phyloP scores from a whole-genome alignment of 2,797 vertebrate genomes.

The Rhinoraja longicauda region DNA sequence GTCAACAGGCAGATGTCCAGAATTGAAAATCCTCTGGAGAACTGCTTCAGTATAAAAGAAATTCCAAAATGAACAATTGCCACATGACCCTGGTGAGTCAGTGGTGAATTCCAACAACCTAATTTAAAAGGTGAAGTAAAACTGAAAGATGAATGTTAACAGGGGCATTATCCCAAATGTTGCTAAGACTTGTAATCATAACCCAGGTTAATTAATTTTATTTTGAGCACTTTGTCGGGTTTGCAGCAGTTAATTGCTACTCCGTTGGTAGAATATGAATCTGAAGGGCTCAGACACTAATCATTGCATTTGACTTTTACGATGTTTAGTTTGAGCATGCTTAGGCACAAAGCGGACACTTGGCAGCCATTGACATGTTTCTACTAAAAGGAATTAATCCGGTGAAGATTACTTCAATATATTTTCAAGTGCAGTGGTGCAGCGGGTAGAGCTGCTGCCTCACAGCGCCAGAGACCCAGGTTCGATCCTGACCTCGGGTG shows the following conservation, averaged over 20 bases:
- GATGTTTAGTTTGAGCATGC: not conserved
- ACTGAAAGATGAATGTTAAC: conserved; percentile 12
- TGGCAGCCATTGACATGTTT: not conserved
- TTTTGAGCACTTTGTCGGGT: not conserved
- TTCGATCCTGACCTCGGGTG: no score
- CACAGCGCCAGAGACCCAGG: no score
- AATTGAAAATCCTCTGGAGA: not conserved
- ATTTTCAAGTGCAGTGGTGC: not conserved
- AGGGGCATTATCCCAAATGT: not conserved
- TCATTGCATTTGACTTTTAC: not conserved
- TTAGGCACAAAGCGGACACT: not conserved
- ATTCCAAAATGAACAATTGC: conserved; percentile 25
- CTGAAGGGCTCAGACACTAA: not conserved
- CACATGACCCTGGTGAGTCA: not conserved
- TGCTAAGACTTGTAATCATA: not conserved
- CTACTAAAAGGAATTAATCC: not conserved
- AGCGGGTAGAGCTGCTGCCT: no score
- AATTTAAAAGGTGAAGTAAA: not conserved
- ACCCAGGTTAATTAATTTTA: not conserved
- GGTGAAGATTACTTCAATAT: not conserved
- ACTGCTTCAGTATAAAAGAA: not conserved
- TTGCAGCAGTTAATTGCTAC: not conserved
- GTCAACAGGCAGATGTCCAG: not conserved
- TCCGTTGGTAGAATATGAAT: not conserved
- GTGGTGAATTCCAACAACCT: not conserved